Evolutionary conservation across 2,797 vertebrate species (phyloP).

Genomic region (Cheracebus regulus): DNA sequence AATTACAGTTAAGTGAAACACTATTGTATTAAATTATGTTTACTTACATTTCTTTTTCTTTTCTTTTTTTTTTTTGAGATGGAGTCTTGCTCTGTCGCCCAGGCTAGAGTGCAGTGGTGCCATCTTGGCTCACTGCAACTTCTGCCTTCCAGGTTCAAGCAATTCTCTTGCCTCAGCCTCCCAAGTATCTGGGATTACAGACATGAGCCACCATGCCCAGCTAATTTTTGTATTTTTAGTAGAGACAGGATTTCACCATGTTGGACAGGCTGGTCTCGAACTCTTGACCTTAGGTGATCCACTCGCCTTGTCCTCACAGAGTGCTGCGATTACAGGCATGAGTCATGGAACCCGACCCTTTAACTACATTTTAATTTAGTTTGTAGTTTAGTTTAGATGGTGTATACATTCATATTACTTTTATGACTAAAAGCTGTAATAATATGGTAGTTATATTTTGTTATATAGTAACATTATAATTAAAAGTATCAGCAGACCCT

Average conservation of each 20-base stretch:
- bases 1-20: conserved; percentile 42
- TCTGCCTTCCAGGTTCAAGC: not conserved
- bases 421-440: not conserved
- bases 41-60: not conserved
- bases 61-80: not conserved
- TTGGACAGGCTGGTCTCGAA: too few relatives aligned
- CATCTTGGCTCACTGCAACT: not conserved
- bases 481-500: conserved; percentile 11
- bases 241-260: too few relatives aligned
- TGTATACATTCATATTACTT: not conserved
- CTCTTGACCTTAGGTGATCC: too few relatives aligned
- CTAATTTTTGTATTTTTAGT: too few relatives aligned
- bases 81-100: not conserved
- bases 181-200: too few relatives aligned
- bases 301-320: too few relatives aligned
- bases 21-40: not conserved
- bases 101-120: not conserved
- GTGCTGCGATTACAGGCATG: too few relatives aligned
- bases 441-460: not conserved
- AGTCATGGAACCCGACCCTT: not conserved
- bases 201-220: too few relatives aligned
- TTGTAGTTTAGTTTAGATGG: conserved; percentile 16
- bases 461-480: conserved; percentile 39
- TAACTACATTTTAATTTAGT: conserved; percentile 43
- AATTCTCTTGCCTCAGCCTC: not conserved